These are phyloP conservation scores for Melanotaenia parkinsoni DNA, from an alignment of 2,797 vertebrate genomes.

Conservation along the genomic window DNA sequence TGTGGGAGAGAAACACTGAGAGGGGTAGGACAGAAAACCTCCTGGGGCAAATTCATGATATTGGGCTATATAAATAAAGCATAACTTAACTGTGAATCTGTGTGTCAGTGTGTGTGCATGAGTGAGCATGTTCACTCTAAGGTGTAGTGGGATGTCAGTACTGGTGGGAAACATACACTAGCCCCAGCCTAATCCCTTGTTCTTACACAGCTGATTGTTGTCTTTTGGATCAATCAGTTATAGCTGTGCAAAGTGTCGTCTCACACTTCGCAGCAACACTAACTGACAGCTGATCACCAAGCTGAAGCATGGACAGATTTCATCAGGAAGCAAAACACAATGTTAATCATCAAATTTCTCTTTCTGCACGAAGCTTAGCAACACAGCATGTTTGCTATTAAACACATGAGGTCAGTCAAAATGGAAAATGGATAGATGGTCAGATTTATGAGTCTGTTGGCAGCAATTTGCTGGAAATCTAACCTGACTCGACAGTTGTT, in stretches of 20 bases:
- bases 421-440: background rate
- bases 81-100: constrained; percentile 11
- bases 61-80: constrained; percentile 7
- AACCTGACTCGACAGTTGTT: constrained; percentile 33
- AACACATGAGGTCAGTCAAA: background rate
- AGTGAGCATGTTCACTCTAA: constrained; percentile 9
- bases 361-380: background rate
- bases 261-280: constrained; percentile 21
- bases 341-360: background rate
- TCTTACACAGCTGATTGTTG: constrained; percentile 26
- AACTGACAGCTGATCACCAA: constrained; percentile 26
- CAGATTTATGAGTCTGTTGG: background rate
- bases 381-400: background rate
- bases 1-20: background rate
- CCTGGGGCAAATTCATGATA: constrained; percentile 8
- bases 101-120: constrained; percentile 25
- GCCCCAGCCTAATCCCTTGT: constrained; percentile 6
- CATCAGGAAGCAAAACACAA: constrained; percentile 4
- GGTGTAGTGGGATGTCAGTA: background rate
- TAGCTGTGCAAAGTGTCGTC: constrained; percentile 16
- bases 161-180: constrained; percentile 29
- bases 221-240: constrained; percentile 40
- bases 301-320: constrained; percentile 26
- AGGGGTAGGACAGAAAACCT: constrained; percentile 2
- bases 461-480: constrained; percentile 13